phyloP scores from a whole-genome alignment of 2,888 invertebrate genomes.

The Platynereis dumerilii region DNA sequence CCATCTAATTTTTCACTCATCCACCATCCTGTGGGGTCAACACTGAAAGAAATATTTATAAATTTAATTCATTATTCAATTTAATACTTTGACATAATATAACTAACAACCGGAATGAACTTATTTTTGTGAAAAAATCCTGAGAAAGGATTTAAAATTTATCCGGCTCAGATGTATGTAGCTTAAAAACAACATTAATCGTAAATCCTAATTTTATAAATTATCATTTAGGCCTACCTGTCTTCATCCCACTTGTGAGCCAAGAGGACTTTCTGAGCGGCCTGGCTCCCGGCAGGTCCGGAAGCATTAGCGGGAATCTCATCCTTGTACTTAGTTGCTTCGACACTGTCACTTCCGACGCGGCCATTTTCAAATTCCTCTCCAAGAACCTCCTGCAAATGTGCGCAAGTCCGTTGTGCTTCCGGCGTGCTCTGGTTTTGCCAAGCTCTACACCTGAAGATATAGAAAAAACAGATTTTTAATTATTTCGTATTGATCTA shows the following conservation, averaged over 20 bases:
- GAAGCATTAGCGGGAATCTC: too few relatives aligned
- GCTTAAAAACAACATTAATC: too few relatives aligned
- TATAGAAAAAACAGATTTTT: neutral
- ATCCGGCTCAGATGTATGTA: too few relatives aligned
- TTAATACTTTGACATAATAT: too few relatives aligned
- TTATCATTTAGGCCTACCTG: conserved; percentile 38
- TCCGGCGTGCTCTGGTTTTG: conserved; percentile 40
- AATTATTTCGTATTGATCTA: neutral
- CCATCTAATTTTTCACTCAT: conserved; percentile 60
- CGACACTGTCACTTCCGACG: conserved; percentile 29
- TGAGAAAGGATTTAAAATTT: too few relatives aligned
- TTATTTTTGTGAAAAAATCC: too few relatives aligned
- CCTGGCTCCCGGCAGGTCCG: conserved; percentile 35
- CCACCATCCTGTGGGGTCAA: conserved; percentile 56
- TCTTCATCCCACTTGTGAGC: conserved; percentile 54
- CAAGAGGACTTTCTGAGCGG: conserved; percentile 39
- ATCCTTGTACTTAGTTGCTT: neutral
- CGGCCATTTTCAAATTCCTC: conserved; percentile 50
- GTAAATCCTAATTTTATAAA: too few relatives aligned
- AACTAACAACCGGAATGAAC: too few relatives aligned
- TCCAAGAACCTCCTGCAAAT: conserved; percentile 51
- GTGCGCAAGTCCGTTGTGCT: conserved; percentile 52
- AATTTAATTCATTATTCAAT: too few relatives aligned
- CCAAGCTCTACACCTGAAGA: conserved; percentile 45
- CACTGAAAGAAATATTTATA: conserved; percentile 15